Percentiles rank a stretch among this genome's conserved stretches.
phyloP scores from a whole-genome alignment of 2,888 invertebrate genomes.

The Gnatocerus cornutus region DNA sequence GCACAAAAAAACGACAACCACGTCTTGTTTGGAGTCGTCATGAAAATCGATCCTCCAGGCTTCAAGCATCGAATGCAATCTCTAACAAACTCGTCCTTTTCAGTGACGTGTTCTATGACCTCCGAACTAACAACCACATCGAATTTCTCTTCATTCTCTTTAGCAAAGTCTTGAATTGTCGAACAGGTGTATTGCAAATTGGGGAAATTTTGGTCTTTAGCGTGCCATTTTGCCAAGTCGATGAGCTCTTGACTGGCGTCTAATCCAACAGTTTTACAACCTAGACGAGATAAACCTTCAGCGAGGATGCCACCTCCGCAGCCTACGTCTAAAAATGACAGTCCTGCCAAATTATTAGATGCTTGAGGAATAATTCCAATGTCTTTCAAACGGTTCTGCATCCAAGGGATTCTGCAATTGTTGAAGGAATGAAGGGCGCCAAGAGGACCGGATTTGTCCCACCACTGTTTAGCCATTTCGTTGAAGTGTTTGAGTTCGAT shows the following conservation, averaged over 20 bases:
- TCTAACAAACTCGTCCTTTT: slow-evolving; percentile 82
- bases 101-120: slow-evolving; percentile 90
- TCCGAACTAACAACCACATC: slow-evolving; percentile 93
- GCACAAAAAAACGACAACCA: slow-evolving; percentile 1
- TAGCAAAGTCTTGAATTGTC: slow-evolving; percentile 74
- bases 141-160: slow-evolving; percentile 73
- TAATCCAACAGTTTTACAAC: slow-evolving; percentile 86
- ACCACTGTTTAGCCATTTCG: background rate
- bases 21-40: slow-evolving; percentile 80
- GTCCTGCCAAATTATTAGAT: background rate
- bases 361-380: background rate
- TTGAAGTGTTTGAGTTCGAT: background rate
- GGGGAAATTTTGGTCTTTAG: slow-evolving; percentile 56
- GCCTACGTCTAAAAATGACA: slow-evolving; percentile 19
- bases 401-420: background rate
- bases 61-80: slow-evolving; percentile 75
- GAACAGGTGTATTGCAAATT: slow-evolving; percentile 72
- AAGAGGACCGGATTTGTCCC: background rate
- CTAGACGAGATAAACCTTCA: slow-evolving; percentile 83
- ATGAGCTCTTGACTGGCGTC: slow-evolving; percentile 86
- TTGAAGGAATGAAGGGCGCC: background rate
- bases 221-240: slow-evolving; percentile 78
- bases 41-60: slow-evolving; percentile 74
- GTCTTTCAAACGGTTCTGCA: background rate
- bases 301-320: slow-evolving; percentile 66